These are phyloP conservation scores for Criorhina ranunculi DNA, from an alignment of 2,888 invertebrate species.

Conservation along the genomic window DNA sequence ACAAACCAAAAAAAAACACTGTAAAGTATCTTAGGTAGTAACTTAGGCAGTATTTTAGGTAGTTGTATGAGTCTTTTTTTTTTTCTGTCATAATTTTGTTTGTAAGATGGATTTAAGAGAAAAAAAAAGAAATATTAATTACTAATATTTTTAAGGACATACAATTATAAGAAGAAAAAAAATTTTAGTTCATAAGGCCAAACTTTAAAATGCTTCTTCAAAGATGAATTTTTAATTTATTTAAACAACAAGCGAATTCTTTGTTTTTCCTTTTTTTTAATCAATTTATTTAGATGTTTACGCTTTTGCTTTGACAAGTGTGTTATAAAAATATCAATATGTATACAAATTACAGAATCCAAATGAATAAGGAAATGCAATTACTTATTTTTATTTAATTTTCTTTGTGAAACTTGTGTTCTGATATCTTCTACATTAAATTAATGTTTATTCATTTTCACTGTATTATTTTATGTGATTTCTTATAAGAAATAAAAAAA, in stretches of 20 bases:
- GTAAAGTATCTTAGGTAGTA: slow-evolving; percentile 74
- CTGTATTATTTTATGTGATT: slow-evolving; percentile 50
- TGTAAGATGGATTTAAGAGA: slow-evolving; percentile 37
- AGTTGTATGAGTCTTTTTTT: slow-evolving; percentile 51
- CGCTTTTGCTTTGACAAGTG: slow-evolving; percentile 68
- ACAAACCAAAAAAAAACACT: slow-evolving; percentile 54
- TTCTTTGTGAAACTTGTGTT: neutral
- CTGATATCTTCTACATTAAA: slow-evolving; percentile 11
- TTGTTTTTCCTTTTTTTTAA: slow-evolving; percentile 23
- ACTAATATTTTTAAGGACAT: slow-evolving; percentile 69
- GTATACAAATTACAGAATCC: neutral
- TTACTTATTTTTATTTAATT: slow-evolving; percentile 9
- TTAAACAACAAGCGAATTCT: slow-evolving; percentile 32
- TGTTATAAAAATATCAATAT: slow-evolving; percentile 46
- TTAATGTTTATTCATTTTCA: slow-evolving; percentile 19
- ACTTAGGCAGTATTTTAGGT: too few species aligned
- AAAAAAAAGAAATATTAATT: slow-evolving; percentile 51
- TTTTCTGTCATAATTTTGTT: slow-evolving; percentile 51
- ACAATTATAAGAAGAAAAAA: slow-evolving; percentile 39
- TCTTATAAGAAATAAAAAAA: slow-evolving; percentile 33
- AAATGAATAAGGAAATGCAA: slow-evolving; percentile 29
- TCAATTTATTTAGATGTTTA: slow-evolving; percentile 54
- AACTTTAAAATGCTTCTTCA: slow-evolving; percentile 71
- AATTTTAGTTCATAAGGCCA: slow-evolving; percentile 65
- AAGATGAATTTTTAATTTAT: slow-evolving; percentile 41